Evolutionary conservation across 2,888 invertebrate species (phyloP), one percentile per base, ranked within the genome.

Genomic region (Papilio gigon): DNA sequence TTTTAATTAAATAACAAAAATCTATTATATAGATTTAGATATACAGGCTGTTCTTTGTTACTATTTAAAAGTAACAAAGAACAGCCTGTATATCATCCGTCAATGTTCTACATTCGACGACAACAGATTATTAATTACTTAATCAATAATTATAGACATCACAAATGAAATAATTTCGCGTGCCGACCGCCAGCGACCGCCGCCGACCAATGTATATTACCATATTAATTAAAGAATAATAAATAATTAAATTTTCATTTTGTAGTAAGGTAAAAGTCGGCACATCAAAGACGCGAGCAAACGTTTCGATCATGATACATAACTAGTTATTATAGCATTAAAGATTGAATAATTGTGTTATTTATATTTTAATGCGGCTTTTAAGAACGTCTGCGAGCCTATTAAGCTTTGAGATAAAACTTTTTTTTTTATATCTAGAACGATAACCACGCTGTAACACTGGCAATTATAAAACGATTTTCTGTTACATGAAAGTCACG

Each of bases 251-350:
- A 78, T 80, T 80, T 65, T 77, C 78, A 76, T 77, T 77, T 72
- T 79, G 79, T 84, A 82, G 85, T 85, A 76, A 83, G 80, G 81
- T 83, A 85, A 86, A 85, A 85, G 85, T 78, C 33, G 69, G 80
- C 84, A 60, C 73, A 76, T 86, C 82, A 84, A 85, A 82, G 74
- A 70, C 56, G 68, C 60, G 47, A 70, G 50, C 59, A 65, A 65
- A 67, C 63, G 63, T 37, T 65, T 33, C n/a, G 58, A 61, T 60
- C 50, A 61, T 22, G 44, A 59, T 44, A 70, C 50, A 71, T 70
- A 69, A 71, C 69, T 68, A 33, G 71, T 67, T 66, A 77, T 76
- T 73, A 75, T 65, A 72, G 63, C 44, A 73, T 72, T 76, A 75
- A 74, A 74, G 74, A 73, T 73, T 72, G 67, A 75, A 76, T 80